A percentile compares a stretch with the other conserved stretches of the same genome.
phyloP scores from a whole-genome alignment of 1,140 invertebrate genomes.

The Drosophila pruinosa region DNA sequence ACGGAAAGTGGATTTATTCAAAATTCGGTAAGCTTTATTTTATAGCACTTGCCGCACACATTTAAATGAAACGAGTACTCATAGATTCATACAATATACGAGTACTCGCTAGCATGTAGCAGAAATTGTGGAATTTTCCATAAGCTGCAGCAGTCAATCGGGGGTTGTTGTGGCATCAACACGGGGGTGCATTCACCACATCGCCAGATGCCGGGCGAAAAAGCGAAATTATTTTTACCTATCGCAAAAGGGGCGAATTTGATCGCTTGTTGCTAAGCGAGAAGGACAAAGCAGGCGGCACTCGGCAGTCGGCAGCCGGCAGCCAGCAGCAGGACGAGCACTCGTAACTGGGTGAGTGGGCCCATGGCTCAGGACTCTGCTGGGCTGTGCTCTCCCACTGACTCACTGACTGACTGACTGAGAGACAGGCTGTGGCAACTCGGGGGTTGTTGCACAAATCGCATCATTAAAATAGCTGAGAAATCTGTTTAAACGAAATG shows the following conservation, averaged over 20 bases:
- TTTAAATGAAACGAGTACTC: not conserved
- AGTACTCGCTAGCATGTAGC: constrained; percentile 2
- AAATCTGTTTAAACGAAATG: constrained; percentile 65
- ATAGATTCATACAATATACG: constrained; percentile 8
- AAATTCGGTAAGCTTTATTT: too few relatives aligned
- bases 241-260: constrained; percentile 51
- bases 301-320: constrained; percentile 5
- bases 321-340: constrained; percentile 22
- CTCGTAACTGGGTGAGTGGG: constrained; percentile 79
- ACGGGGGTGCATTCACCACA: constrained; percentile 64
- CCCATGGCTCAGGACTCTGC: constrained; percentile 6
- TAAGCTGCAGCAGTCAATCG: constrained; percentile 20
- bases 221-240: constrained; percentile 62
- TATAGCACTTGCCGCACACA: not conserved
- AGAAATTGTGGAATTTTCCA: constrained; percentile 64
- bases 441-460: constrained; percentile 66
- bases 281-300: constrained; percentile 16
- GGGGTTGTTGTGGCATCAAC: constrained; percentile 22
- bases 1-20: not conserved
- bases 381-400: constrained; percentile 63
- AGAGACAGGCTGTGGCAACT: not conserved
- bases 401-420: constrained; percentile 58
- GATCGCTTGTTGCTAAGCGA: constrained; percentile 72
- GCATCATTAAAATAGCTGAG: constrained; percentile 71
- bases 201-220: constrained; percentile 54